Base-by-base conservation (phyloP, 2,888 invertebrate species). In the Ornithoptera alexandrae region DNA sequence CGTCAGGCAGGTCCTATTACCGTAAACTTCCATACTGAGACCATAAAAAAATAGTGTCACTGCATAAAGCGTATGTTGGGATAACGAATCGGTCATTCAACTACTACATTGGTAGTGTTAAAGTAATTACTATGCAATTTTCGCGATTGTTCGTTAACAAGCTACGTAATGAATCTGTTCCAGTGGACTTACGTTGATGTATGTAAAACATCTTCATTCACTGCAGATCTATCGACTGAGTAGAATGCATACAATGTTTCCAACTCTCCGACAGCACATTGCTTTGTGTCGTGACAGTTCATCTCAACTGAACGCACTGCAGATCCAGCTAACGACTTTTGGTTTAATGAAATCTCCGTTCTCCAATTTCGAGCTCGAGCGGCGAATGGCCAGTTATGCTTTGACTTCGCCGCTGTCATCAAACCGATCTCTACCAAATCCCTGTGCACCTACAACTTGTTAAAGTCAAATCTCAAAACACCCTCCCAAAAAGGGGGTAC, bases 171-270 rank as follows among this genome's bases (percentile, higher is more conserved):
- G 50, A 18, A 17, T 5, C 15, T 4, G 50, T 50, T 50, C 15
- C 15, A 50, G 17, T 17, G 50, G 50, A 18, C 18, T 50, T 17
- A 17, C 10, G 18, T 50, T 50, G 10, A 50, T 18, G 50, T 17
- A 15, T 15, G 5, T 17, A 50, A 18, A 17, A 15, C 50, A 50
- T 50, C 18, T 17, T 50, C 50, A 50, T 50, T 17, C 15, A 5
- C 2, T 17, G 17, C 50, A 50, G 50, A 50, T 17, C 50, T 2
- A 2, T 18, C 50, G 15, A 17, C 50, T 4, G 17, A 50, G 57
- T 20, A 20, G 57, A 57, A 57, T 57, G 20, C 57, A 20, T 50
- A 12, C 50, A 50, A 57, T 57, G 57, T 57, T 57, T 57, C 57
- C 57, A 20, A 18, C 57, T 57, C 57, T 57, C 57, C 20, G 57